Evolutionary conservation across 2,113 vertebrate species (phyloP).

Genomic region (Pitta sordida): DNA sequence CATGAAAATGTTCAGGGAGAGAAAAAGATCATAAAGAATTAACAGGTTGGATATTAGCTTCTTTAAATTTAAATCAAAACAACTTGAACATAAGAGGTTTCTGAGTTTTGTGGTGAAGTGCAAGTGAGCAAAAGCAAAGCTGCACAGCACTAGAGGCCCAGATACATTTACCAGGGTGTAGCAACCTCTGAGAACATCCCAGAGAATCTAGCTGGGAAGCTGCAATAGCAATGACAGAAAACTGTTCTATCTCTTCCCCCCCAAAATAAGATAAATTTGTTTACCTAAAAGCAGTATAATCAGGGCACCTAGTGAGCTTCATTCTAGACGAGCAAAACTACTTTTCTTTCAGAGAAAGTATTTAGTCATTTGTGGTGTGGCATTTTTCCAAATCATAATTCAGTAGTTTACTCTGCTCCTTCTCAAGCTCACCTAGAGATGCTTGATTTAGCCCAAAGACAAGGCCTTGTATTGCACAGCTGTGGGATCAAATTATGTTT

Average conservation of each 20-base stretch:
- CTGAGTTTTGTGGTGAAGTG: background rate
- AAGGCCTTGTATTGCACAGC: background rate
- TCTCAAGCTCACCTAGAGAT: slow-evolving; percentile 6
- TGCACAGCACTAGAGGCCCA: background rate
- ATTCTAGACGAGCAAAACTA: background rate
- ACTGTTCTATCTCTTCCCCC: background rate
- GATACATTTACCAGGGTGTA: background rate
- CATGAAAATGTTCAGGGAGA: background rate
- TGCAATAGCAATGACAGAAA: background rate
- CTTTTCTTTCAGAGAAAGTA: background rate
- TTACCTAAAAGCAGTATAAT: background rate
- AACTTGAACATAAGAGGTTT: background rate
- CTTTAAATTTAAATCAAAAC: background rate
- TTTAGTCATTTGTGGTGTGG: background rate
- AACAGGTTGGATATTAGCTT: background rate
- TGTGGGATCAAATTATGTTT: background rate
- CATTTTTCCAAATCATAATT: background rate
- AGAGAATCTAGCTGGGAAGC: background rate
- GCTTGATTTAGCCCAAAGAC: background rate
- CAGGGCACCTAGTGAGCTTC: background rate
- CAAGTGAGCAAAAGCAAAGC: background rate
- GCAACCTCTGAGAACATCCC: background rate
- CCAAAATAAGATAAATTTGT: background rate
- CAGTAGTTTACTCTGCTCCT: background rate
- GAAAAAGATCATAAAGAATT: background rate